Conservation (phyloP, 1,140 invertebrate species). For the Brachionus rotundiformis region DNA sequence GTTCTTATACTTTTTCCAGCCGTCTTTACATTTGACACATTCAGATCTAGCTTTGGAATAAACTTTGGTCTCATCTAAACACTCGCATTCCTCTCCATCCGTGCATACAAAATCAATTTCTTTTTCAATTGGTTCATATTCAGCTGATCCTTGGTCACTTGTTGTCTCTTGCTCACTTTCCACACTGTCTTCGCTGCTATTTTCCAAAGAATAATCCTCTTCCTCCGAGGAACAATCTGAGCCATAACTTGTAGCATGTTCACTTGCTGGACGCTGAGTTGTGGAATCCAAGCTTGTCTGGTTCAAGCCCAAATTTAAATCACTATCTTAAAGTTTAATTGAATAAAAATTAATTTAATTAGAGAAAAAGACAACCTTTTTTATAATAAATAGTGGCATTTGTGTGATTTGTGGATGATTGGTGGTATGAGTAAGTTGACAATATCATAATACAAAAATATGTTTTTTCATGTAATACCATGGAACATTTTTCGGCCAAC, state of each 20-base stretch:
- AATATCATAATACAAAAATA: not conserved
- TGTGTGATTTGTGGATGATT: not conserved
- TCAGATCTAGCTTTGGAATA: not conserved
- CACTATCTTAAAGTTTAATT: not conserved
- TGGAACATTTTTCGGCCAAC: not conserved
- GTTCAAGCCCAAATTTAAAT: no score
- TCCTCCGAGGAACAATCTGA: no score
- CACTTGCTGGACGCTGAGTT: no score
- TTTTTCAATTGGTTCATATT: no score
- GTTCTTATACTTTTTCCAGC: conserved; percentile 17
- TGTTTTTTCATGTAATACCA: not conserved
- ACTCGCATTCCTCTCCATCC: not conserved
- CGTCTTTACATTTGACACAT: conserved; percentile 13
- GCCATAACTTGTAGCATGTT: not conserved
- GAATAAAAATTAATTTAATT: not conserved
- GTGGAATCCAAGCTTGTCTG: no score
- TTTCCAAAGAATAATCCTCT: no score
- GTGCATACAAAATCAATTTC: not conserved
- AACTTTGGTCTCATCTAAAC: not conserved
- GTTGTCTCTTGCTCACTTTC: not conserved
- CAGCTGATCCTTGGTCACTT: not conserved
- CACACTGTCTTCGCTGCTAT: not conserved
- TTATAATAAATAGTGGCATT: not conserved
- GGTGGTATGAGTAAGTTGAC: not conserved
- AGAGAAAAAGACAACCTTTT: not conserved